phyloP scores from a whole-genome alignment of 2,888 invertebrate species.

The Thymelicus sylvestris region DNA sequence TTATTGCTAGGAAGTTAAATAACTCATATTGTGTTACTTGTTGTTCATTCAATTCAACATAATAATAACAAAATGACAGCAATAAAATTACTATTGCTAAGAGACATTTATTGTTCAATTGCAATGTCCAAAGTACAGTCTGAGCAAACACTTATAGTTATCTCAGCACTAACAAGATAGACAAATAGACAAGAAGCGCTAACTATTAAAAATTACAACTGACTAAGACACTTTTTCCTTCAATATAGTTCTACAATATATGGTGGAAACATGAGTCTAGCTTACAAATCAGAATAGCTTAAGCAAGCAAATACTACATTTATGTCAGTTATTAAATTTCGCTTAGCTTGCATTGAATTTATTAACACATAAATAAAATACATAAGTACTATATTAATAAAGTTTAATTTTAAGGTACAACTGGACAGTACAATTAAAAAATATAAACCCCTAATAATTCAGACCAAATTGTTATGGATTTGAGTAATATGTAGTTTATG shows the following conservation, averaged over 20 bases:
- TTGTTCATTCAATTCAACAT: not conserved
- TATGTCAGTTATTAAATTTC: not conserved
- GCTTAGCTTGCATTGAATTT: not conserved
- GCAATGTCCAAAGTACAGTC: slow-evolving; percentile 2
- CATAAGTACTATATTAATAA: too few species aligned
- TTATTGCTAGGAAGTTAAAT: too few species aligned
- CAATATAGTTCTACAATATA: not conserved
- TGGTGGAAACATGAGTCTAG: not conserved
- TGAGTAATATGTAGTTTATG: too few species aligned
- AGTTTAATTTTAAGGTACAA: too few species aligned
- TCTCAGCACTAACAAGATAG: not conserved
- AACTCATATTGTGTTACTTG: not conserved
- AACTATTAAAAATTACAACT: not conserved
- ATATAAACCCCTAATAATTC: too few species aligned
- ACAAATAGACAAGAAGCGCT: not conserved
- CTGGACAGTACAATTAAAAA: too few species aligned
- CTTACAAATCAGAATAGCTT: not conserved
- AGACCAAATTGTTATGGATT: too few species aligned
- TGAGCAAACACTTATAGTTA: not conserved
- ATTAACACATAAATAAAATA: not conserved
- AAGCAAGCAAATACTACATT: not conserved
- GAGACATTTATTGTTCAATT: not conserved
- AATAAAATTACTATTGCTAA: not conserved
- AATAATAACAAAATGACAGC: not conserved
- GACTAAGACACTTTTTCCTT: not conserved